Percentiles rank a stretch among this genome's conserved stretches.
These are phyloP conservation scores for Eubasilissa regina DNA, from an alignment of 1,140 invertebrate genomes.

Conservation along the genomic window DNA sequence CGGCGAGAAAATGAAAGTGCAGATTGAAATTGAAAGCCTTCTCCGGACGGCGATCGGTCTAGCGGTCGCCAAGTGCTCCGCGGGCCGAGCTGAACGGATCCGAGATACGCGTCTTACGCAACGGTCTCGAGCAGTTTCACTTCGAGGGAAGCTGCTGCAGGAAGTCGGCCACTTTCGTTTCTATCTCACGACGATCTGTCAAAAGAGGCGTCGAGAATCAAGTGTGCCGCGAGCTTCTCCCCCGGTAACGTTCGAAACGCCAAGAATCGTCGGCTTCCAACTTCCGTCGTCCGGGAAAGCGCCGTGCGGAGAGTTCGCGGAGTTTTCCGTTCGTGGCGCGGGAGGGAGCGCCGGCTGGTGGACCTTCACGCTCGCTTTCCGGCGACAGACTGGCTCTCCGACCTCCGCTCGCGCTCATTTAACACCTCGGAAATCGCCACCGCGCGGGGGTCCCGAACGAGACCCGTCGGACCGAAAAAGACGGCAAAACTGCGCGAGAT, in stretches of 20 bases:
- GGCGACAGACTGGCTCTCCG: conserved; percentile 40
- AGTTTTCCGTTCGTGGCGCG: neutral
- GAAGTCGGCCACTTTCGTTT: neutral
- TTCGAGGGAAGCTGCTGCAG: neutral
- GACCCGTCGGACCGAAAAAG: neutral
- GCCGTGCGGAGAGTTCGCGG: neutral
- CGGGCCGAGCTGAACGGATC: neutral
- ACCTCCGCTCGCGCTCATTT: conserved; percentile 1
- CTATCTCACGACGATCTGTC: too few relatives aligned
- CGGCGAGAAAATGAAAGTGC: conserved; percentile 28
- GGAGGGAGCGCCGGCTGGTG: neutral
- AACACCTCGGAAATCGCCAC: conserved; percentile 31
- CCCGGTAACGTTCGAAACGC: too few relatives aligned
- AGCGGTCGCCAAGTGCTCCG: neutral
- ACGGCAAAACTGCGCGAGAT: neutral
- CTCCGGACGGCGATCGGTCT: neutral
- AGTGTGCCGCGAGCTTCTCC: too few relatives aligned
- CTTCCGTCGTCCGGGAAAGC: neutral
- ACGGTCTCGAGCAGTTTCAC: too few relatives aligned
- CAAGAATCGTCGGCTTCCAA: too few relatives aligned
- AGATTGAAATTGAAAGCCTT: conserved; percentile 31
- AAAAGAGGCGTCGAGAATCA: too few relatives aligned
- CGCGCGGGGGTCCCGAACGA: neutral
- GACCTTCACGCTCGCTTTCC: conserved; percentile 29
- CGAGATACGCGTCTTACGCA: too few relatives aligned